phyloP scores from a whole-genome alignment of 2,888 invertebrate species.

The Agrypnus murinus region DNA sequence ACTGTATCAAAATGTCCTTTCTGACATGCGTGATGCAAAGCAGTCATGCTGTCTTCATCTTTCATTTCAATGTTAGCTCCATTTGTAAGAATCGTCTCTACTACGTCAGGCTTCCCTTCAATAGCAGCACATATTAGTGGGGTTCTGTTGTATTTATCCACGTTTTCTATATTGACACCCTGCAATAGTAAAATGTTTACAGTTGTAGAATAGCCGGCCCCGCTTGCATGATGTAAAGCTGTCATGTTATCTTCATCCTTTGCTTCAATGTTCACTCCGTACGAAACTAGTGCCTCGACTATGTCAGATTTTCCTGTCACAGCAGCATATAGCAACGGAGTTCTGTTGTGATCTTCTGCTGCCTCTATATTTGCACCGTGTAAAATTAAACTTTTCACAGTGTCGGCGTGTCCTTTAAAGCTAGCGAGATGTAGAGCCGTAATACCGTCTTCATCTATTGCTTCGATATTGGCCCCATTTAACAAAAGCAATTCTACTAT shows the following conservation, averaged over 20 bases:
- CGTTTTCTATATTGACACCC: not conserved
- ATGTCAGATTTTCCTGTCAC: not conserved
- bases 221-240: not conserved
- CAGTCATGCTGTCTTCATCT: slow-evolving; percentile 2
- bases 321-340: not conserved
- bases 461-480: slow-evolving; percentile 3
- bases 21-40: not conserved
- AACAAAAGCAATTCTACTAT: not conserved
- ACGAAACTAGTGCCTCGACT: not conserved
- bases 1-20: no score
- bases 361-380: not conserved
- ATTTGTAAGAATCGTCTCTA: not conserved
- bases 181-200: not conserved
- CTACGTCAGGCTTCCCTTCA: not conserved
- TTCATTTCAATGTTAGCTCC: not conserved
- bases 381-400: not conserved
- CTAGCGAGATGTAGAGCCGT: slow-evolving; percentile 21
- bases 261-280: not conserved
- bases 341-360: not conserved
- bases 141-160: not conserved
- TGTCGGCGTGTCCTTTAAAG: not conserved
- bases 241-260: not conserved
- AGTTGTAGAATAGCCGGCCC: not conserved
- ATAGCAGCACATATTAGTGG: not conserved
- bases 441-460: not conserved